A percentile compares a stretch with the other conserved stretches of the same genome.
Evolutionary conservation across 2,113 vertebrate genomes (phyloP).

Genomic region (Bos taurus): DNA sequence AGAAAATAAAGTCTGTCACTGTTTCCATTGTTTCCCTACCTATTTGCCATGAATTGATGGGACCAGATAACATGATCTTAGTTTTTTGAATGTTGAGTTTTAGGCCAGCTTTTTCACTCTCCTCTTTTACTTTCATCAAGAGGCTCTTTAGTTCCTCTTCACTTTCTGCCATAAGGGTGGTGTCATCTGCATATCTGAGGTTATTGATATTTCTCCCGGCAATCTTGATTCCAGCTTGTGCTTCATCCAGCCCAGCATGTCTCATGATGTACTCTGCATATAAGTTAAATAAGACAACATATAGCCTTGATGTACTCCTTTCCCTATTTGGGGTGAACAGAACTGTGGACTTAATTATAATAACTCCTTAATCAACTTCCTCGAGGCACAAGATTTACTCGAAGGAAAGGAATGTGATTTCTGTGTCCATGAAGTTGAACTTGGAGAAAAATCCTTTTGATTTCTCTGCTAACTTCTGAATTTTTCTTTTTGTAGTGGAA

Average conservation of each 20-base stretch:
- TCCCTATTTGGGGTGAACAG: neutral
- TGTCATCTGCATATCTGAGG: neutral
- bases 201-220: neutral
- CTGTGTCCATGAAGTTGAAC: neutral
- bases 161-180: neutral
- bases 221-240: neutral
- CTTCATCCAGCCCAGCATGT: neutral
- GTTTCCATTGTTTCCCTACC: neutral
- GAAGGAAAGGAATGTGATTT: neutral
- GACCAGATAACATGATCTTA: neutral
- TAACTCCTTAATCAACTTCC: neutral
- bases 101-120: neutral
- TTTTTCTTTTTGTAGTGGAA: constrained; percentile 83
- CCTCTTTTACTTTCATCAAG: neutral
- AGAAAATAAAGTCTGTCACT: neutral
- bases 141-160: neutral
- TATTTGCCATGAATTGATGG: neutral
- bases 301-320: neutral
- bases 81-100: neutral
- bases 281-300: neutral
- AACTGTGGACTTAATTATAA: neutral
- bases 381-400: neutral
- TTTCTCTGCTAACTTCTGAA: constrained; percentile 44
- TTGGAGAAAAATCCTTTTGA: constrained; percentile 17
- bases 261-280: neutral